A percentile compares a stretch with the other conserved stretches of the same genome.
Evolutionary conservation across 2,797 vertebrate genomes (phyloP).

Genomic region (Otolemur crassicaudatus): DNA sequence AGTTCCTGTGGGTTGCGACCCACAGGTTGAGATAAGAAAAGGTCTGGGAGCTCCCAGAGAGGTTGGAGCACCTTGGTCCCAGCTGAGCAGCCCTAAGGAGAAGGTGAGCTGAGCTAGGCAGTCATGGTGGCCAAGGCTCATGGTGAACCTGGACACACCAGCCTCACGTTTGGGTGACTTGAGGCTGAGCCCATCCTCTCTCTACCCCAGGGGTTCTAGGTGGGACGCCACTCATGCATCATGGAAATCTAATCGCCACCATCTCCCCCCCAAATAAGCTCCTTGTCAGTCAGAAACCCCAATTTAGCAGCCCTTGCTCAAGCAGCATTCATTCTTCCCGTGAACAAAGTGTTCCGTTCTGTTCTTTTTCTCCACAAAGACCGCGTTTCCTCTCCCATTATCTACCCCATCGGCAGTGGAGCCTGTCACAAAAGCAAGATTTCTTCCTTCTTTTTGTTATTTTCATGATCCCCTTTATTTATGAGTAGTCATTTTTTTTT

Average conservation of each 20-base stretch:
- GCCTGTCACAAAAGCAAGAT: conserved; percentile 5
- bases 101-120: not conserved
- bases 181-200: not conserved
- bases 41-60: not conserved
- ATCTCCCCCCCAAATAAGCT: conserved; percentile 36
- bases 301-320: not conserved
- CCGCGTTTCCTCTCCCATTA: conserved; percentile 59
- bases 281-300: not conserved
- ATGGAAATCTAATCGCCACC: conserved; percentile 1
- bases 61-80: not conserved
- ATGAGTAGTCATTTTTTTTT: not conserved
- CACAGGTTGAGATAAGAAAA: not conserved
- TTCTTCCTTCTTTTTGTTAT: conserved; percentile 34
- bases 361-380: conserved; percentile 54
- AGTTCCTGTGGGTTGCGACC: no score
- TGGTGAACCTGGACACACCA: fast-evolving
- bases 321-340: not conserved
- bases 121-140: fast-evolving
- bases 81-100: not conserved
- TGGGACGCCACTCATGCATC: not conserved
- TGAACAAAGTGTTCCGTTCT: conserved; percentile 39
- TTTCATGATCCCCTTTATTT: conserved; percentile 51
- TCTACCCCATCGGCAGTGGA: conserved; percentile 55
- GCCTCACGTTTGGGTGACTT: not conserved
- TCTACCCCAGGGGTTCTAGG: not conserved